A percentile compares a stretch with the other conserved stretches of the same genome.
phyloP scores from a whole-genome alignment of 2,113 vertebrate species.

The Orientallactaga bullata region DNA sequence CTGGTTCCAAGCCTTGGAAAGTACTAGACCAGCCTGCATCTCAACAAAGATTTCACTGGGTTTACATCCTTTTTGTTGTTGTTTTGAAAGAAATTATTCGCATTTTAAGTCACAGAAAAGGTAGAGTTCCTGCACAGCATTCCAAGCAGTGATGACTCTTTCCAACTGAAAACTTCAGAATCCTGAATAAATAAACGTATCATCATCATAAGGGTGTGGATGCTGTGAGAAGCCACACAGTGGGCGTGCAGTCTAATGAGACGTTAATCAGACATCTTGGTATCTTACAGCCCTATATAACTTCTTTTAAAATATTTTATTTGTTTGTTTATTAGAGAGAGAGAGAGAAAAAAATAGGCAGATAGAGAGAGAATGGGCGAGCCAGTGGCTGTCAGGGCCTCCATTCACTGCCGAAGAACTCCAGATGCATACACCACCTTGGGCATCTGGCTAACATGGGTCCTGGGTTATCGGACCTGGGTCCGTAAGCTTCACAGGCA shows the following conservation, averaged over 20 bases:
- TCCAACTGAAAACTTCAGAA: background rate
- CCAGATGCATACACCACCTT: too few species aligned
- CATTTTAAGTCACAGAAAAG: background rate
- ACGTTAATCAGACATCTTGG: background rate
- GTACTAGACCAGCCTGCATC: background rate
- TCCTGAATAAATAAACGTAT: background rate
- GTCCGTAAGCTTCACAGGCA: too few species aligned
- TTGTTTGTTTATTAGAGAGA: too few species aligned
- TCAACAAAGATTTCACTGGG: background rate
- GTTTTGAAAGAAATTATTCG: background rate
- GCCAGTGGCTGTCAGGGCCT: too few species aligned
- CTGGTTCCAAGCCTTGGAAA: background rate
- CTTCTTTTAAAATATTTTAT: background rate
- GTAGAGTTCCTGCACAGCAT: background rate
- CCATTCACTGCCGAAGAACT: too few species aligned
- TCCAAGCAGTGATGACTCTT: background rate
- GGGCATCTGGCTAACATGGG: too few species aligned
- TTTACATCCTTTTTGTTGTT: background rate
- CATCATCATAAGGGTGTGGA: background rate
- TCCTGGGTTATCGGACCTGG: too few species aligned
- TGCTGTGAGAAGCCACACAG: background rate
- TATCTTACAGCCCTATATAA: too few species aligned
- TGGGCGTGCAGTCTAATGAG: background rate
- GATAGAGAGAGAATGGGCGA: too few species aligned
- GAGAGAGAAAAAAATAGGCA: too few species aligned